A percentile compares a stretch with the other conserved stretches of the same genome.
phyloP scores from a whole-genome alignment of 1,140 invertebrate genomes.

The Probaryconus sp. region DNA sequence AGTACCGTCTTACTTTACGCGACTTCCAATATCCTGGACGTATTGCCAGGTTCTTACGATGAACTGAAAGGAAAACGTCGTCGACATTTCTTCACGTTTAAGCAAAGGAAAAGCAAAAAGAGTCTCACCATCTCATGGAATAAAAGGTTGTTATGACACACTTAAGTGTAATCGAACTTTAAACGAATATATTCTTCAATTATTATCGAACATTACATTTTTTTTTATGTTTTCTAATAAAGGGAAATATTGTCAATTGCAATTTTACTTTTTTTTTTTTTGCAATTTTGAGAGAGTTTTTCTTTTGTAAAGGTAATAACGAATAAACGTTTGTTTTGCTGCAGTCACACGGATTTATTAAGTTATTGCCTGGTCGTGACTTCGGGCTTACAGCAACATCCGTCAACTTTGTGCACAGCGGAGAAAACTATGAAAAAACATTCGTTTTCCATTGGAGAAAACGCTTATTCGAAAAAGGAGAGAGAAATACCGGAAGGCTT shows the following conservation, averaged over 20 bases:
- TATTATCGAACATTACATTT: too few species aligned
- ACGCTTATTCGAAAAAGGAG: constrained; percentile 63
- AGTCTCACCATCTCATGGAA: constrained; percentile 75
- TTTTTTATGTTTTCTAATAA: too few species aligned
- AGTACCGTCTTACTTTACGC: constrained; percentile 75
- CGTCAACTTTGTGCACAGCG: constrained; percentile 75
- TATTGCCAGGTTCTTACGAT: constrained; percentile 63
- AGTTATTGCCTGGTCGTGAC: constrained; percentile 76
- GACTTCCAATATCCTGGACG: constrained; percentile 70
- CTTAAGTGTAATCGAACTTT: neutral
- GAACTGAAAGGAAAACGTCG: constrained; percentile 65
- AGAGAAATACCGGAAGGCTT: constrained; percentile 73
- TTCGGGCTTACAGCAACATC: constrained; percentile 70
- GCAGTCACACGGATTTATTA: constrained; percentile 71
- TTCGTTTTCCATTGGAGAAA: constrained; percentile 52
- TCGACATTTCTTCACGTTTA: constrained; percentile 69
- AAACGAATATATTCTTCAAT: neutral
- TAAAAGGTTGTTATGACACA: constrained; percentile 66
- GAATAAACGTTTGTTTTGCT: constrained; percentile 50
- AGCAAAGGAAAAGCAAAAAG: constrained; percentile 71
- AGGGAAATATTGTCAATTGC: too few species aligned
- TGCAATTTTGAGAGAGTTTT: too few species aligned
- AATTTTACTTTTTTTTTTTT: too few species aligned
- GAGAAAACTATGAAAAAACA: constrained; percentile 70
- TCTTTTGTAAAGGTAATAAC: constrained; percentile 8